These are phyloP conservation scores for Todiramphus saurophagus DNA, from an alignment of 2,113 vertebrate species.

Conservation along the genomic window DNA sequence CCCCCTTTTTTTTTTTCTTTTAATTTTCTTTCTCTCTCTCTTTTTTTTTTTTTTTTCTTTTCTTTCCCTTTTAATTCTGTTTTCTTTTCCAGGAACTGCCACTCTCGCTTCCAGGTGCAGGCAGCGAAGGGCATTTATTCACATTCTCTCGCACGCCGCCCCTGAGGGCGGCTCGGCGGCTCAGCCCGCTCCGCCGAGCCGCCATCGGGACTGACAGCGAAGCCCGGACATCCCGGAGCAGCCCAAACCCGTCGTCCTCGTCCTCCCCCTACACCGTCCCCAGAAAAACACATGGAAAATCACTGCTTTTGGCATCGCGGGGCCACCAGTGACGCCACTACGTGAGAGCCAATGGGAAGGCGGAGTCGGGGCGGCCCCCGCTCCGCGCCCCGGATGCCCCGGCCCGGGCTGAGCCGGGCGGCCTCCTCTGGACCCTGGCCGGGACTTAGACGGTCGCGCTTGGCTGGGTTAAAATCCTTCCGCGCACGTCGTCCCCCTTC, in stretches of 20 bases:
- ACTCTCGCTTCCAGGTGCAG: background rate
- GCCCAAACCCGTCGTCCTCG: background rate
- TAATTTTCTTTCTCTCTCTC: too few relatives aligned
- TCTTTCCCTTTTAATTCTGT: background rate
- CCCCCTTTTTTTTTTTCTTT: too few relatives aligned
- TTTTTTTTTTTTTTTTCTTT: too few relatives aligned
- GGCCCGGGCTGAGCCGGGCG: background rate
- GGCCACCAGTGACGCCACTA: background rate
- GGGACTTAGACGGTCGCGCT: background rate
- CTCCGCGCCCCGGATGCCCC: background rate
- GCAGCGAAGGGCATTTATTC: background rate
- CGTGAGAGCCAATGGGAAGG: background rate
- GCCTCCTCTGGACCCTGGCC: background rate
- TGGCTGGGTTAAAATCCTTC: background rate
- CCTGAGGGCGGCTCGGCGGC: background rate
- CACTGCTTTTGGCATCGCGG: background rate
- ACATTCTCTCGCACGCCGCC: accelerated
- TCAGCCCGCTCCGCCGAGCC: too few relatives aligned
- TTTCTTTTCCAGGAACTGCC: background rate
- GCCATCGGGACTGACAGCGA: background rate
- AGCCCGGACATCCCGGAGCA: background rate
- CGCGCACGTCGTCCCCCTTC: background rate
- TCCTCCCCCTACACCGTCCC: background rate
- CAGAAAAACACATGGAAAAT: background rate
- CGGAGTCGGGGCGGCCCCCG: background rate